Conservation (phyloP, 1,140 invertebrate genomes). For the Anoplolepis gracilipes region DNA sequence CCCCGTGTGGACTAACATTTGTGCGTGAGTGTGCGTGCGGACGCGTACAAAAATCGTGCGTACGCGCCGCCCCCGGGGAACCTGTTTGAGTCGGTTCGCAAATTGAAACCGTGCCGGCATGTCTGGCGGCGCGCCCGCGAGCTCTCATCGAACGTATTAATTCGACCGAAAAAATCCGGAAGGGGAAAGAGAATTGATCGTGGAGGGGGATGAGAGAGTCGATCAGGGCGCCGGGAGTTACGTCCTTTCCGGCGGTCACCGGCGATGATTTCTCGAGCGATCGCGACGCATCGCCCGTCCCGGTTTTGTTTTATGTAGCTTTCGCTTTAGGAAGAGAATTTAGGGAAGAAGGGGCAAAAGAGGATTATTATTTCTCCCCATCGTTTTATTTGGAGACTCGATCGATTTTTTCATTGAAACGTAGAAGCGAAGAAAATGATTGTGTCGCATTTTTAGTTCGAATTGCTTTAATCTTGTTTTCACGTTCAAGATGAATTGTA, state of each 20-base stretch:
- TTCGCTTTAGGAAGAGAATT: neutral
- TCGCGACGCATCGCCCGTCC: slow-evolving; percentile 4
- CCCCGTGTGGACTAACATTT: slow-evolving; percentile 33
- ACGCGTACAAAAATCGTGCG: slow-evolving; percentile 28
- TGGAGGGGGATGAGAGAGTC: slow-evolving; percentile 60
- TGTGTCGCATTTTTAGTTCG: neutral
- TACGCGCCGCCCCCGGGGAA: slow-evolving; percentile 67
- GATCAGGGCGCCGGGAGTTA: slow-evolving; percentile 19
- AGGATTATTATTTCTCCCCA: slow-evolving; percentile 34
- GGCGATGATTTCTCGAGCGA: slow-evolving; percentile 44
- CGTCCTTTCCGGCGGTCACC: slow-evolving; percentile 36
- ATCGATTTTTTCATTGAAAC: neutral
- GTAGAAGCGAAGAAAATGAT: neutral
- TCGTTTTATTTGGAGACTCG: neutral
- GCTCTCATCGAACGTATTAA: slow-evolving; percentile 76
- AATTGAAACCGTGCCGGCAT: slow-evolving; percentile 76
- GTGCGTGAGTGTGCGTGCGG: neutral
- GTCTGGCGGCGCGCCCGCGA: slow-evolving; percentile 67
- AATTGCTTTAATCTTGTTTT: neutral
- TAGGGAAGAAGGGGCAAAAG: neutral
- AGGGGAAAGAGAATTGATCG: slow-evolving; percentile 39
- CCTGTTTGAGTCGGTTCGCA: slow-evolving; percentile 78
- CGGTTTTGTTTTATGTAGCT: neutral
- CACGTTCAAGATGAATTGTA: neutral
- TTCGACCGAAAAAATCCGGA: slow-evolving; percentile 70